Conservation (phyloP, 2,888 invertebrate genomes). For the Synergus japonicus region DNA sequence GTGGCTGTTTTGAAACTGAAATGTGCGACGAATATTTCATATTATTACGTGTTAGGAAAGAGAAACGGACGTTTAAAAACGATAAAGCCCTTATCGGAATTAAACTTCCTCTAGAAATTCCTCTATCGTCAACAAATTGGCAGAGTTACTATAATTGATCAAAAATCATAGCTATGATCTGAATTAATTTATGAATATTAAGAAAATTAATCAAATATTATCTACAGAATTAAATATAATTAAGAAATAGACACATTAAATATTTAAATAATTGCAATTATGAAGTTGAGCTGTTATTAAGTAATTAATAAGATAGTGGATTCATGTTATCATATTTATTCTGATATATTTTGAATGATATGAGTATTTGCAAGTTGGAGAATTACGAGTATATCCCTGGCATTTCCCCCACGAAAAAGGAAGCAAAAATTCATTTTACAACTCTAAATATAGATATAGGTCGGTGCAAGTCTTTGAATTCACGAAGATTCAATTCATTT, state of each 20-base stretch:
- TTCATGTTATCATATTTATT: neutral
- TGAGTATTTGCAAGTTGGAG: neutral
- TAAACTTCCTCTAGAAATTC: conserved; percentile 41
- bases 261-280: neutral
- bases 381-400: neutral
- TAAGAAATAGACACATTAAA: neutral
- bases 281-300: neutral
- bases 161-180: neutral
- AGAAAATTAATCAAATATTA: neutral
- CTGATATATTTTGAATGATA: neutral
- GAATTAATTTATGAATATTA: neutral
- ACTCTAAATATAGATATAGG: conserved; percentile 13
- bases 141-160: neutral
- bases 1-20: conserved; percentile 46
- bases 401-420: conserved; percentile 6
- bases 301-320: neutral
- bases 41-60: conserved; percentile 37
- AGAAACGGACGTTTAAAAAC: conserved; percentile 48
- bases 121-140: conserved; percentile 5
- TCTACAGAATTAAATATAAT: neutral
- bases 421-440: conserved; percentile 7
- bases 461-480: neutral
- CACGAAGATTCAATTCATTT: conserved; percentile 13
- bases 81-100: conserved; percentile 48
- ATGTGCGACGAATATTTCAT: neutral